Base-by-base conservation (phyloP, 53 echinoderm and acorn worm species). In the Astropecten irregularis region DNA sequence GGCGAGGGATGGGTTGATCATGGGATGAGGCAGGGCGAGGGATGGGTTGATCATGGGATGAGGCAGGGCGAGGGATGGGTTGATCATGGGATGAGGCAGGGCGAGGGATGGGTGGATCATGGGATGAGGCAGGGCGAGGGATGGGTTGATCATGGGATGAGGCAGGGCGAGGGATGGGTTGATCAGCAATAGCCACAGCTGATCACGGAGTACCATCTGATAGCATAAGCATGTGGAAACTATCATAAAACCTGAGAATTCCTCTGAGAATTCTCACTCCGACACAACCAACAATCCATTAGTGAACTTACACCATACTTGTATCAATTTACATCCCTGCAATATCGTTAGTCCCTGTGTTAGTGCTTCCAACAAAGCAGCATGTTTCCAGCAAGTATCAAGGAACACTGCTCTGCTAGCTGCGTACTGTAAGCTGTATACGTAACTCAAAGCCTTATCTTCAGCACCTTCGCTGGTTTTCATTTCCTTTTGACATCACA, bases 401-500 rank as follows among this genome's bases (percentile, higher is more conserved):
- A 10, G 53, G 3, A 13, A 19, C 53, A 53, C 37, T 10, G 2
- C 65, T 36, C 36, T 2, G n/a, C n/a, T n/a, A n/a, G n/a, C 19
- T 37, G 3, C 37, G 65, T 65, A 25, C 35, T 0, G 1, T 35
- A 46, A 29, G 27, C 59, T 58, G 35, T 60, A 5, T 44, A 19
- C n/a, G 49, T 48, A 81, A 81, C 34, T 19, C 28, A 65, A 29
- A 81, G 47, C 29, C 65, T 29, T 9, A 29, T 56, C 31, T 52
- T 27, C 26, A 15, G 56, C 26, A 11, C 40, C 38, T 4, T 25
- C 15, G 38, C 26, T 10, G 35, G 21, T 57, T 56, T 27, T 23
- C 76, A 37, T 37, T 37, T 38, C 57, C 40, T 58, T 38, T 19
- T 58, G 76, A 76, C 76, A 40, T 76, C 76, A 76, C 31, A 20